These are phyloP conservation scores for Heliconius cydno DNA, from an alignment of 2,888 invertebrate species.

Conservation along the genomic window DNA sequence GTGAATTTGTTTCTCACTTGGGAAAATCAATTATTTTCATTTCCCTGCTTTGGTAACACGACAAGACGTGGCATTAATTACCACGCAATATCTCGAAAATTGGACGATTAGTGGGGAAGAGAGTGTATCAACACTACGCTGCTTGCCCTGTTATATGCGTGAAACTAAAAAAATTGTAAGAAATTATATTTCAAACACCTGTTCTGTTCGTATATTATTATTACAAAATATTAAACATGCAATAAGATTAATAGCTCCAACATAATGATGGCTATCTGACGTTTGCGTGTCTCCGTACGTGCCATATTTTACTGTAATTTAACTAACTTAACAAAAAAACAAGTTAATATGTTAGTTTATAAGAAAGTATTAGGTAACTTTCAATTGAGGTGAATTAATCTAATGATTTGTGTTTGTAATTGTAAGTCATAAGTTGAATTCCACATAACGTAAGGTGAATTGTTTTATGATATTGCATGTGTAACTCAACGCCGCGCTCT, in stretches of 20 bases:
- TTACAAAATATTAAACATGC: conserved; percentile 35
- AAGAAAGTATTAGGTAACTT: conserved; percentile 10
- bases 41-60: no score
- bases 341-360: background rate
- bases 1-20: no score
- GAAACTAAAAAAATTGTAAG: background rate
- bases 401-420: background rate
- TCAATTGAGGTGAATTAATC: background rate
- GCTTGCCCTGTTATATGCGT: background rate
- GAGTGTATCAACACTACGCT: background rate
- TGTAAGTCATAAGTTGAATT: background rate
- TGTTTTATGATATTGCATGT: no score
- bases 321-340: background rate
- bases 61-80: background rate
- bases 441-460: background rate
- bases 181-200: background rate
- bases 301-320: conserved; percentile 14
- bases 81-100: background rate
- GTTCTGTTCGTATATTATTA: conserved; percentile 9
- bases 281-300: conserved; percentile 1
- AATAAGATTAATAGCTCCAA: conserved; percentile 36
- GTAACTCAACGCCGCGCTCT: no score
- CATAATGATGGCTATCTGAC: conserved; percentile 25
- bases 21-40: no score
- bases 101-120: background rate